A percentile compares a stretch with the other conserved stretches of the same genome.
Evolutionary conservation across 2,888 invertebrate genomes (phyloP).

Genomic region (Listrodromus nycthemerus): DNA sequence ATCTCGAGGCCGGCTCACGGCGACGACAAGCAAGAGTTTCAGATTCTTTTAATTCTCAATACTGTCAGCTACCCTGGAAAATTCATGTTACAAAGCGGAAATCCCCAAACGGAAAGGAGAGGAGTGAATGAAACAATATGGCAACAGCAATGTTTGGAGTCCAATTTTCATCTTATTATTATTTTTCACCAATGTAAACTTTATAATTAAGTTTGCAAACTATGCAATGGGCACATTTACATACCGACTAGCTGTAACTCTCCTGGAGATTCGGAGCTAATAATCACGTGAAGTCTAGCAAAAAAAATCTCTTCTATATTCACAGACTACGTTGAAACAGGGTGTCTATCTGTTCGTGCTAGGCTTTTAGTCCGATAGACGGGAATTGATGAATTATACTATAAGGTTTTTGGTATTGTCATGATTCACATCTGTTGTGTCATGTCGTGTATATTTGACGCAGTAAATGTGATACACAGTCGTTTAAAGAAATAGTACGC

Average conservation of each 20-base stretch:
- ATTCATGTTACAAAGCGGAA: background rate
- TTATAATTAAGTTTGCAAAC: background rate
- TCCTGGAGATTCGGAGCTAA: too few relatives aligned
- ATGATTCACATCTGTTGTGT: too few relatives aligned
- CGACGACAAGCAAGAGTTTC: background rate
- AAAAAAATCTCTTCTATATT: too few relatives aligned
- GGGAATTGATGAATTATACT: too few relatives aligned
- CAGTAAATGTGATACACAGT: background rate
- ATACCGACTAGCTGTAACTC: too few relatives aligned
- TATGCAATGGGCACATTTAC: too few relatives aligned
- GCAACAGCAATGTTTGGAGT: slow-evolving; percentile 19
- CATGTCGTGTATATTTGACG: too few relatives aligned
- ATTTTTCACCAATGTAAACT: slow-evolving; percentile 23
- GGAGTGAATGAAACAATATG: background rate
- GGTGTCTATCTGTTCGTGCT: too few relatives aligned
- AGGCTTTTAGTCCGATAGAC: too few relatives aligned
- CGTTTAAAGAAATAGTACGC: background rate
- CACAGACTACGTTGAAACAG: too few relatives aligned
- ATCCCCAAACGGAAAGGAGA: background rate
- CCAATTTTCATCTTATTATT: slow-evolving; percentile 31
- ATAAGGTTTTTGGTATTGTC: too few relatives aligned
- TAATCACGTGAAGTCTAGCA: too few relatives aligned
- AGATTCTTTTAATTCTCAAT: slow-evolving; percentile 9
- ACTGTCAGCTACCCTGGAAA: background rate
- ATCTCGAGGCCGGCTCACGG: background rate